Evolutionary conservation across 2,797 vertebrate genomes (phyloP), one percentile per base, ranked within the genome.

Genomic region (Mareca penelope): DNA sequence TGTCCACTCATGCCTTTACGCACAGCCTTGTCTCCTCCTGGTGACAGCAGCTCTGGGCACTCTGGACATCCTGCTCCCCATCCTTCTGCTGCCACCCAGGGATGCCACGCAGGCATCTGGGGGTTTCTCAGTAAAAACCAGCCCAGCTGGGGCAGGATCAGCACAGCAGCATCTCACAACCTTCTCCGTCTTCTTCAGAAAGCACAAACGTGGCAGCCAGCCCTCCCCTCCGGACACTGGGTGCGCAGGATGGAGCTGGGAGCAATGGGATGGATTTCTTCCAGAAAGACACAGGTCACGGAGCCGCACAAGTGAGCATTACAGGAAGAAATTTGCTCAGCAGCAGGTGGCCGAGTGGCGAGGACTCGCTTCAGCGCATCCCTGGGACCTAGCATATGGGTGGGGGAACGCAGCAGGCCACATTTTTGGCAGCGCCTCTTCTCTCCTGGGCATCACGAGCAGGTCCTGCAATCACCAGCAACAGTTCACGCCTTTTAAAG

Each of bases 361-460:
- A 80, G 0, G 7, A 83, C 83, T 88, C 75, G 78, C 31, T 44
- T 31, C 15, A 2, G 60, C 44, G 29, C 56, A 77, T 18, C 80
- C 80, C 86, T 0, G 1, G 5, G 63, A 57, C 29, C 71, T 3
- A 1, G 35, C 2, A 0, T 67, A 56, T 48, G 39, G 2, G 0
- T 64, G 29, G 24, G 89, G 46, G 71, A 88, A 88, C 1, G 19
- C 56, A 68, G 60, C 26, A 57, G 75, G 78, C 50, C 50, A 26
- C 24, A 15, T 28, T 52, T 26, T 48, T 48, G 46, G 46, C 48
- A 50, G 48, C 5, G 5, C 67, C 71, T 61, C 44, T 52, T 57
- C 72, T 22, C 68, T n/a, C 46, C 59, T 69, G 75, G 69, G 78
- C 33, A 85, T n/a, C 31, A 77, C 0, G 0, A 79, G 52, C 89